Conservation (phyloP, 1,140 invertebrate genomes). For the Bombus cullumanus region DNA sequence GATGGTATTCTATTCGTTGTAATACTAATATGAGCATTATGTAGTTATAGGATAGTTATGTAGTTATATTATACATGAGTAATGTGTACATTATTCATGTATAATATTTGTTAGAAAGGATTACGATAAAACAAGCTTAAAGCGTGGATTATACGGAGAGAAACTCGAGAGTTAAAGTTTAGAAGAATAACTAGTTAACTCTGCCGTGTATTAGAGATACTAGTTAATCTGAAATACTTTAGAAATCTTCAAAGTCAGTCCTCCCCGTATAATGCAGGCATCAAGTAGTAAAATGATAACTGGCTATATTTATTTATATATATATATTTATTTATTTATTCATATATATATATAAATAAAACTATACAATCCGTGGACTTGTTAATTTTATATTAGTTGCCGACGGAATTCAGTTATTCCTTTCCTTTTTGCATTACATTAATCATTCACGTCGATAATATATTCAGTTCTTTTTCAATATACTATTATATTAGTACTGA, state of each 20-base stretch:
- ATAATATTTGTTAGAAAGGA: slow-evolving; percentile 76
- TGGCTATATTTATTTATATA: slow-evolving; percentile 70
- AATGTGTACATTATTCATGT: slow-evolving; percentile 73
- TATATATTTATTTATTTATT: slow-evolving; percentile 63
- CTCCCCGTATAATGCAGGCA: slow-evolving; percentile 63
- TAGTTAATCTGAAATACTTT: slow-evolving; percentile 17
- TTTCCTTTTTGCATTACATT: slow-evolving; percentile 29
- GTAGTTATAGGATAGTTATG: slow-evolving; percentile 77
- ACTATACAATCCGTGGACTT: slow-evolving; percentile 75
- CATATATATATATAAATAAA: slow-evolving; percentile 70
- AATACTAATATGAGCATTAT: slow-evolving; percentile 82
- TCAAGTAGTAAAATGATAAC: slow-evolving; percentile 72
- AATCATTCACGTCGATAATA: slow-evolving; percentile 51
- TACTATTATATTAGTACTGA: slow-evolving; percentile 33
- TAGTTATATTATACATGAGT: no score
- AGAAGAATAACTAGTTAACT: slow-evolving; percentile 13
- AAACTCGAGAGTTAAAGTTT: slow-evolving; percentile 22
- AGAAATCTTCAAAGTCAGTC: slow-evolving; percentile 19
- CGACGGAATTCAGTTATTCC: slow-evolving; percentile 67
- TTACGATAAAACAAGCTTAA: slow-evolving; percentile 73
- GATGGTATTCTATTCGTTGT: slow-evolving; percentile 80
- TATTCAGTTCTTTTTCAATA: slow-evolving; percentile 54
- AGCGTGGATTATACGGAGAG: slow-evolving; percentile 72
- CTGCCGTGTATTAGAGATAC: neutral
- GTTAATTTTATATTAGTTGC: slow-evolving; percentile 71